phyloP scores from a whole-genome alignment of 2,113 vertebrate species.

The Silurus asotus region DNA sequence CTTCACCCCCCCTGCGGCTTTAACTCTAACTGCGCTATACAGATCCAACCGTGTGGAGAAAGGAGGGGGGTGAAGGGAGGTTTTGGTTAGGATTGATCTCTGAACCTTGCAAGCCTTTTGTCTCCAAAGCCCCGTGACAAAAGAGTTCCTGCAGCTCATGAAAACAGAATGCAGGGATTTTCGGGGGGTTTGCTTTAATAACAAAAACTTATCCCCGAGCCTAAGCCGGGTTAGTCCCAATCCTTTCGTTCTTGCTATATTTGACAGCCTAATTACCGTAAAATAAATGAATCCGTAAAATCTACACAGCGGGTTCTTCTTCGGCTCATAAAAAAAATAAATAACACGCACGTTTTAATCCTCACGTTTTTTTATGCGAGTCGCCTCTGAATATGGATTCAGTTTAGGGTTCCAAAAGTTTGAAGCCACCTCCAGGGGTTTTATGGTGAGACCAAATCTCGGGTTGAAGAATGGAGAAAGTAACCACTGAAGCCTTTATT shows the following conservation, averaged over 20 bases:
- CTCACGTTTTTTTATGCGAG: neutral
- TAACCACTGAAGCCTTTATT: conserved; percentile 32
- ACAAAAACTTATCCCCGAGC: conserved; percentile 29
- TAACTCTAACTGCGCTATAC: conserved; percentile 31
- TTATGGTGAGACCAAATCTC: neutral
- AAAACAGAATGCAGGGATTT: conserved; percentile 48
- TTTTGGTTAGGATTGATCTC: conserved; percentile 43
- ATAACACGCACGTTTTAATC: neutral
- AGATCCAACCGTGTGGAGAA: conserved; percentile 17
- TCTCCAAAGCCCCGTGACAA: conserved; percentile 52
- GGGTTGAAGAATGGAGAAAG: conserved; percentile 8
- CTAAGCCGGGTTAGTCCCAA: conserved; percentile 14
- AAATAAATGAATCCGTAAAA: neutral
- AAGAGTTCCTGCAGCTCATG: conserved; percentile 55
- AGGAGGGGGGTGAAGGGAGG: neutral
- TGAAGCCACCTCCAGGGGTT: neutral
- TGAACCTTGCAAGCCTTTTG: conserved; percentile 53
- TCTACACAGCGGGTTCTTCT: neutral
- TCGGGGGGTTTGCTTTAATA: conserved; percentile 19
- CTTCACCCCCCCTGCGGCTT: conserved; percentile 44
- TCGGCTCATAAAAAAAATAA: neutral
- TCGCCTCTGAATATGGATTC: neutral
- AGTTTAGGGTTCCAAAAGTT: conserved; percentile 9
- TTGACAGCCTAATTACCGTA: conserved; percentile 31
- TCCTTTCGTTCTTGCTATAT: conserved; percentile 18